A percentile compares a stretch with the other conserved stretches of the same genome.
phyloP scores from a whole-genome alignment of 2,113 vertebrate genomes.

The Heterotilapia buettikoferi region DNA sequence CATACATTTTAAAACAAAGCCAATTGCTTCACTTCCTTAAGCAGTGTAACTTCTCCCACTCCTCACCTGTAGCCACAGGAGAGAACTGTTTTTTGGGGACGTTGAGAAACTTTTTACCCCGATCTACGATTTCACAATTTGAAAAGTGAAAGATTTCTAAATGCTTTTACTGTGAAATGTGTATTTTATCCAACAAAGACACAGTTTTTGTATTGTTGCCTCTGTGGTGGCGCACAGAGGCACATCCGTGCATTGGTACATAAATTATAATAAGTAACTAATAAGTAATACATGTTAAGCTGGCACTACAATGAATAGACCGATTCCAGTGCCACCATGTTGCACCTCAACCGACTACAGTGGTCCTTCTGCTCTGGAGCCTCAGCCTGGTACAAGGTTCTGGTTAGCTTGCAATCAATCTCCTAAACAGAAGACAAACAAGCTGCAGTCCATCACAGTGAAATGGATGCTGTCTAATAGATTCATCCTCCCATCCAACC shows the following conservation, averaged over 20 bases:
- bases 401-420: neutral
- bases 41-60: neutral
- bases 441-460: neutral
- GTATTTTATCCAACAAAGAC: neutral
- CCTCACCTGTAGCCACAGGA: neutral
- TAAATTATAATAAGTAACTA: neutral
- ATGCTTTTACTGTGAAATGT: neutral
- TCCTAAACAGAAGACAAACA: neutral
- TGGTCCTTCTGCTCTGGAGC: neutral
- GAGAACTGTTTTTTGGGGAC: neutral
- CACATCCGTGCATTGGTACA: neutral
- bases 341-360: neutral
- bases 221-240: neutral
- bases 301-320: neutral
- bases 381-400: neutral
- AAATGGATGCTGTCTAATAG: neutral
- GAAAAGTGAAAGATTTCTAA: neutral
- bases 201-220: neutral
- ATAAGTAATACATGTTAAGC: neutral
- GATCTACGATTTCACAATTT: neutral
- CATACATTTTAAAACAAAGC: neutral
- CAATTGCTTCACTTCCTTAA: constrained; percentile 18
- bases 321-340: neutral
- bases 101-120: fast-evolving
- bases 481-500: fast-evolving